Conservation (phyloP, 2,113 vertebrate genomes). For the Neotragus pygmaeus region DNA sequence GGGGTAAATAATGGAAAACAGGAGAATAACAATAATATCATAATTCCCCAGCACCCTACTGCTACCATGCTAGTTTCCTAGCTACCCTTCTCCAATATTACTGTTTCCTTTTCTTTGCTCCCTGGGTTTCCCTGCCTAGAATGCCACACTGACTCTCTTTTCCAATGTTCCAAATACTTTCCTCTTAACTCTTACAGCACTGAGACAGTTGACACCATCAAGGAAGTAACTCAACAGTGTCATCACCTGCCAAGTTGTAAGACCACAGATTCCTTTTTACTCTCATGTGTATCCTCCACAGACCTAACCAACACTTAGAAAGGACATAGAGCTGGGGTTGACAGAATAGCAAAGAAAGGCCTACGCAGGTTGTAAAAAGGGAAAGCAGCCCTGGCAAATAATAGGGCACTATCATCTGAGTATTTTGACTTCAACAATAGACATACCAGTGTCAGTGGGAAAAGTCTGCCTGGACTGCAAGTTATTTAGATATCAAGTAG, state of each 20-base stretch:
- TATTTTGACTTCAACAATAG: not conserved
- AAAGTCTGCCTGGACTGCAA: not conserved
- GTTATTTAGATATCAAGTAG: not conserved
- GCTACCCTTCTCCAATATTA: not conserved
- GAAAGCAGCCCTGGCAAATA: not conserved
- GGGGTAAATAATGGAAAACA: not conserved
- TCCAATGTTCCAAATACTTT: not conserved
- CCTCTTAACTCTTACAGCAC: not conserved
- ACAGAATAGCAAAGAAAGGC: not conserved
- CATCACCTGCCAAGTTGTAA: not conserved
- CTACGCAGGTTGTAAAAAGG: not conserved
- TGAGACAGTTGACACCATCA: not conserved
- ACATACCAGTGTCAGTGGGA: not conserved
- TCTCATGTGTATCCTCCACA: not conserved
- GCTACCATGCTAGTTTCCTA: not conserved
- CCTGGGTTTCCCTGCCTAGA: not conserved
- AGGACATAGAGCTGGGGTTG: not conserved
- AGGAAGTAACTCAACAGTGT: not conserved
- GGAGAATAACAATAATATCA: not conserved
- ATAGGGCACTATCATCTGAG: not conserved
- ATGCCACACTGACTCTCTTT: not conserved
- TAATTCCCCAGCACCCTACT: not conserved
- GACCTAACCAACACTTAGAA: not conserved
- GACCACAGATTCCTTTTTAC: not conserved
- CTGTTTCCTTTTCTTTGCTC: not conserved